Conservation (phyloP, 2,888 invertebrate species). For the Flexamia atlantica region DNA sequence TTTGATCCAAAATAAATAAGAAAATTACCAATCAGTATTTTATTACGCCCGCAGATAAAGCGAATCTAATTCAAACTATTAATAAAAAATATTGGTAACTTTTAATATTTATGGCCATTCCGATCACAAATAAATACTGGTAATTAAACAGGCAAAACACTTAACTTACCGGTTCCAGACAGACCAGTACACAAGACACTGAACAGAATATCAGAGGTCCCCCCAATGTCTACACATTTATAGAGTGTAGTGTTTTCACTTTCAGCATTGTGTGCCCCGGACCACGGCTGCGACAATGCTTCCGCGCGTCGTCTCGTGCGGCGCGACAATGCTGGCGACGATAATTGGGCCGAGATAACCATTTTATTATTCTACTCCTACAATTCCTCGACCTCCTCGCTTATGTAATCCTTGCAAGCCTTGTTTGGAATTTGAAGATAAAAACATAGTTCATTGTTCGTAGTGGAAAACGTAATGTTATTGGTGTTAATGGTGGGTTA, state of each 20-base stretch:
- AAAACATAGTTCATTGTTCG: no score
- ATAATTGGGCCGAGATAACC: slow-evolving; percentile 39
- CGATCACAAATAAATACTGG: no score
- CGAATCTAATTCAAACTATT: no score
- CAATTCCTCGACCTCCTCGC: background rate
- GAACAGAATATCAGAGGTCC: background rate
- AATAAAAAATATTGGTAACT: no score
- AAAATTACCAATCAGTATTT: no score
- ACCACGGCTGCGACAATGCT: slow-evolving; percentile 38
- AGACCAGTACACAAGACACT: slow-evolving; percentile 7
- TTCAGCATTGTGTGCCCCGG: slow-evolving; percentile 45
- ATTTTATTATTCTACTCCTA: slow-evolving; percentile 18
- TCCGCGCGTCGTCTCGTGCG: no score
- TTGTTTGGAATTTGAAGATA: background rate
- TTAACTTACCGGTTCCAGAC: background rate
- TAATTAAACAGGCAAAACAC: background rate
- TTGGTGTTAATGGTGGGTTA: no score
- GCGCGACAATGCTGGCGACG: no score
- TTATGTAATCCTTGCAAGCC: background rate
- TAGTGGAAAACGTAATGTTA: no score
- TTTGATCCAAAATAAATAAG: no score
- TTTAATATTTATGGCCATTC: no score
- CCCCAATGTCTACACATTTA: slow-evolving; percentile 35
- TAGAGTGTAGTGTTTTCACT: slow-evolving; percentile 39
- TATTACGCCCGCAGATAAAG: no score